A percentile compares a stretch with the other conserved stretches of the same genome.
These are phyloP conservation scores for Verasper variegatus DNA, from an alignment of 2,113 vertebrate genomes.

Conservation along the genomic window DNA sequence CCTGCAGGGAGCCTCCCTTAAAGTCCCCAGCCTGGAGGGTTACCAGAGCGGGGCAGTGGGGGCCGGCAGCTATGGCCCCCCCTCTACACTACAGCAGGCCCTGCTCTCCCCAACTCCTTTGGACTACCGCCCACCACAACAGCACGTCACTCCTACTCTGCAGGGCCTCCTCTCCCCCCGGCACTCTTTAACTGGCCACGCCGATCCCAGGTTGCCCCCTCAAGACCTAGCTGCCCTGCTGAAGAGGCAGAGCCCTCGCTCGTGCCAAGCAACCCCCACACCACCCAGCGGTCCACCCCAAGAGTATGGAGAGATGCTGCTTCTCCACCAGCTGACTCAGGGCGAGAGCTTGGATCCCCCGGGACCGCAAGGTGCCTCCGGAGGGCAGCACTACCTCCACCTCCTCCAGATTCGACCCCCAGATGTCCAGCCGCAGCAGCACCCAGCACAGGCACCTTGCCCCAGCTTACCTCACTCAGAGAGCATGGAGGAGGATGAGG, in stretches of 20 bases:
- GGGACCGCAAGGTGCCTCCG: conserved; percentile 74
- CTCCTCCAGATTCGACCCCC: conserved; percentile 92
- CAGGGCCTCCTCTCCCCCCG: conserved; percentile 97
- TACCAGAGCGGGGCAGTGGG: conserved; percentile 84
- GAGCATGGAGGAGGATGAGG: conserved; percentile 98
- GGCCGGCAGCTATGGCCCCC: conserved; percentile 71
- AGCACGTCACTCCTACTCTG: conserved; percentile 94
- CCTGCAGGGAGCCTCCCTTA: conserved; percentile 85
- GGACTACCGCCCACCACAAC: conserved; percentile 91
- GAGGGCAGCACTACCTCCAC: conserved; percentile 88
- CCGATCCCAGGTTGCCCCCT: conserved; percentile 90
- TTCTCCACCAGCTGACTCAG: conserved; percentile 91
- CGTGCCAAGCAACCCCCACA: conserved; percentile 75
- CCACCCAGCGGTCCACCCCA: conserved; percentile 73
- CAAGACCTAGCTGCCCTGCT: conserved; percentile 92
- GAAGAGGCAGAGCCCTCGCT: conserved; percentile 86
- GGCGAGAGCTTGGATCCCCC: conserved; percentile 85
- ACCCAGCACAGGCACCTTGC: conserved; percentile 68
- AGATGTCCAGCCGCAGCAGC: conserved; percentile 66
- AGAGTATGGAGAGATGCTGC: conserved; percentile 88
- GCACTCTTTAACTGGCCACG: conserved; percentile 94
- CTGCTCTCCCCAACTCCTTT: conserved; percentile 94
- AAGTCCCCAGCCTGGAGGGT: conserved; percentile 84
- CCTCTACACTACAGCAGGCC: conserved; percentile 95
- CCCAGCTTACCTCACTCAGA: conserved; percentile 88